These are phyloP conservation scores for Ephialtes manifestator DNA, from an alignment of 2,888 invertebrate species.

Conservation along the genomic window DNA sequence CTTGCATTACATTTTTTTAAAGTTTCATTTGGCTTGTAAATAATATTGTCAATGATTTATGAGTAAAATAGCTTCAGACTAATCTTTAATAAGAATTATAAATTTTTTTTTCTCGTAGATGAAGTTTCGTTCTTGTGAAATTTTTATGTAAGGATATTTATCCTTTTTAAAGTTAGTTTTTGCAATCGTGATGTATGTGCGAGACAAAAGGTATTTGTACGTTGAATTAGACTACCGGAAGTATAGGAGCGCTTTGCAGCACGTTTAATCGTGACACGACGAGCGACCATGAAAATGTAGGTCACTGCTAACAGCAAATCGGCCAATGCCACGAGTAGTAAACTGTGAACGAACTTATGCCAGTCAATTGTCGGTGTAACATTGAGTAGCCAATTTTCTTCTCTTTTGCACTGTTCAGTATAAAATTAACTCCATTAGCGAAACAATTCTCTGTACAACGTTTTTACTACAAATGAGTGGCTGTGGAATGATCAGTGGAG, in stretches of 20 bases:
- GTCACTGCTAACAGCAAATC: constrained; percentile 61
- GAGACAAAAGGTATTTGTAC: background rate
- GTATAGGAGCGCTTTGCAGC: constrained; percentile 19
- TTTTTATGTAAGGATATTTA: too few species aligned
- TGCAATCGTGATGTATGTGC: background rate
- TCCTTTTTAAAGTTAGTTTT: background rate
- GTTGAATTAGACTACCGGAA: constrained; percentile 5
- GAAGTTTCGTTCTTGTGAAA: too few species aligned
- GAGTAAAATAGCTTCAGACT: background rate
- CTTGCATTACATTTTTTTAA: background rate
- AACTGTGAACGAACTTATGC: constrained; percentile 28
- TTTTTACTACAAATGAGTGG: background rate
- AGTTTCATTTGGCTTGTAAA: background rate
- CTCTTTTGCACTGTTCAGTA: background rate
- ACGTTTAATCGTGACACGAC: constrained; percentile 62
- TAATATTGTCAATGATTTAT: background rate
- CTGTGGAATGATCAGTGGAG: background rate
- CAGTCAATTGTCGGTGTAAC: background rate
- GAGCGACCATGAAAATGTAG: constrained; percentile 60
- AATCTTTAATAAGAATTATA: background rate
- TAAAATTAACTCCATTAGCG: background rate
- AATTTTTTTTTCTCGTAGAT: too few species aligned
- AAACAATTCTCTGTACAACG: background rate
- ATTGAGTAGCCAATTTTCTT: background rate
- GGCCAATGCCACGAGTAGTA: constrained; percentile 61